Base-by-base conservation (phyloP, 2,113 vertebrate species). In the Rhegmatorhina hoffmannsi region DNA sequence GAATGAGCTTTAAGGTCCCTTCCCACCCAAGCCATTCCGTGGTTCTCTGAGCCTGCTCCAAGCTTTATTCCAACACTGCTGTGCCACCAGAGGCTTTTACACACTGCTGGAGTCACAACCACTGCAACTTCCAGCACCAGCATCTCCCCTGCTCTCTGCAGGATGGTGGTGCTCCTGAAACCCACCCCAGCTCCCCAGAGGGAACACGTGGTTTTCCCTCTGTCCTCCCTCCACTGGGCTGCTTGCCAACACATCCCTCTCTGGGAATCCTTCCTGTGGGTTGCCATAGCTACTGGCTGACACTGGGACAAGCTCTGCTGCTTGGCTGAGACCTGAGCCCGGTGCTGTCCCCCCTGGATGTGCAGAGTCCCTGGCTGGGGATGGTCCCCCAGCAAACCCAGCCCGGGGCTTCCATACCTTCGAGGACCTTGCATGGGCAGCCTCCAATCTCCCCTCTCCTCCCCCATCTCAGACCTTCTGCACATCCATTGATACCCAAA, bases 211-310 rank as follows among this genome's bases (percentile, higher is more conserved):
- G 31, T 72, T 86, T 92, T 93, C 81, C 74, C 72, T 77, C 84
- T 75, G 85, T 87, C 91, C 77, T 77, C 44, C 88, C 84, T 87
- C 70, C 31, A 5, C 59, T 14, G 55, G 93, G 95, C 94, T 73
- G 53, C 80, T 82, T 46, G 93, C 96, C 96, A 96, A 15, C 10
- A 36, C 33, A 78, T 72, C 84, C 63, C 59, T 94, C 90, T 90
- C 82, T 15, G 47, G 70, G 92, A 94, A 96, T 89, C 81, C 60
- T 94, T 52, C 7, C 10, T 2, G 8, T 7, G 36, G 84, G 97
- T 96, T 97, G 53, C 93, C 94, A 97, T 93, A 94, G 97, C 93
- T 96, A 96, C 95, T 49, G 72, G n/a, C 46, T 15, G 1, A 89
- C 89, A 92, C 82, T 25, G 34, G n/a, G 81, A 94, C 89, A 87